Evolutionary conservation across 2,888 invertebrate genomes (phyloP).

Genomic region (Dioctria linearis): DNA sequence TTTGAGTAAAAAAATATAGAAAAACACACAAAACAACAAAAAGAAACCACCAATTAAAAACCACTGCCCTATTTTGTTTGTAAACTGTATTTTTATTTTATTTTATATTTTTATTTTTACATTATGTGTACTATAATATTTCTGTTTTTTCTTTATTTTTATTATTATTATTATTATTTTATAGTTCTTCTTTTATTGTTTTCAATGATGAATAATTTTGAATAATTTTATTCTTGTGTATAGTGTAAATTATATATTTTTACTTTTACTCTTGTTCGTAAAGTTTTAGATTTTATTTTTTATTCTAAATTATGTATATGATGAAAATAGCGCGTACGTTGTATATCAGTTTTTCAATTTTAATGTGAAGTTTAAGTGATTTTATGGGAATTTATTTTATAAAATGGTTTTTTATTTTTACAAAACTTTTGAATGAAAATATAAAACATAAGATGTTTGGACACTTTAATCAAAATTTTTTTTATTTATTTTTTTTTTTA

Average conservation of each 20-base stretch:
- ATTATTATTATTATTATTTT: background rate
- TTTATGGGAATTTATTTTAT: slow-evolving; percentile 45
- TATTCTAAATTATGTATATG: slow-evolving; percentile 22
- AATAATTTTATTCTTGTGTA: slow-evolving; percentile 43
- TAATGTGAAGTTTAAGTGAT: slow-evolving; percentile 47
- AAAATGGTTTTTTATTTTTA: slow-evolving; percentile 41
- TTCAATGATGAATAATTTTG: background rate
- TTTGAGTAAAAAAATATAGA: slow-evolving; percentile 6
- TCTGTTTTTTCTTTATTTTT: background rate
- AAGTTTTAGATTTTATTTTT: slow-evolving; percentile 30
- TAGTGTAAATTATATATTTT: slow-evolving; percentile 45
- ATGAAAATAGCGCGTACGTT: slow-evolving; percentile 14
- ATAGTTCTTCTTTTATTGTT: slow-evolving; percentile 3
- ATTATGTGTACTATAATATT: too few relatives aligned
- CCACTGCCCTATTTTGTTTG: slow-evolving; percentile 50
- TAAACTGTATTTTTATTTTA: slow-evolving; percentile 7
- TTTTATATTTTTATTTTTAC: slow-evolving; percentile 11
- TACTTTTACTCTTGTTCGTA: slow-evolving; percentile 20
- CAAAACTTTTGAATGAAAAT: slow-evolving; percentile 45
- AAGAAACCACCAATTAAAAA: slow-evolving; percentile 52
- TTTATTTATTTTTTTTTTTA: slow-evolving; percentile 28
- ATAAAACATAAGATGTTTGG: slow-evolving; percentile 50
- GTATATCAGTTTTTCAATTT: slow-evolving; percentile 44
- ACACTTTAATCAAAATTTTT: slow-evolving; percentile 40
- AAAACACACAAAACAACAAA: slow-evolving; percentile 26